Base-by-base conservation (phyloP, 2,113 vertebrate species). In the Nibea albiflora region DNA sequence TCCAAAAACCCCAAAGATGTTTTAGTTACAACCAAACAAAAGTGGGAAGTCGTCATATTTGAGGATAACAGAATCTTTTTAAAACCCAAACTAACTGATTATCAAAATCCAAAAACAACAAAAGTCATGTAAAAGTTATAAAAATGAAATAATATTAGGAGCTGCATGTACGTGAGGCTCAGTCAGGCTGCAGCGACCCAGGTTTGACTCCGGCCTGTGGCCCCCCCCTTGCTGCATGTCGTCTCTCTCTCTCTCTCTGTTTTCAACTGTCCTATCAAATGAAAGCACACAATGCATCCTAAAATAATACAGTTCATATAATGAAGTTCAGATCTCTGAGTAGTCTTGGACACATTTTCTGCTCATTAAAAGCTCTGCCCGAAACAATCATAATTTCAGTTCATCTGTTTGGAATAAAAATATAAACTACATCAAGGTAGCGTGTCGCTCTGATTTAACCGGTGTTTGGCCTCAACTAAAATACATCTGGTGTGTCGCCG, bases 401-500 rank as follows among this genome's bases (percentile, higher is more conserved):
- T 75, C 22, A 50, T 56, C 20, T 44, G 44, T 63, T 47, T 42
- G 50, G 28, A 60, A 47, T 60, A n/a, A 31, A 57, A 65, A 61
- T 47, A 5, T 58, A 54, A 56, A 61, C 19, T 4, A 17, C 42
- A 53, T 77, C 35, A 66, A 74, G 57, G 60, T 62, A 52, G 7
- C 60, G 56, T 57, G 31, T 24, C 42, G 20, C 24, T 63, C 24
- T 53, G 74, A 70, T 76, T 66, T 56, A 74, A 76, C 31, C 20
- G 14, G 46, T 15, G 31, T 72, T 52, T 81, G 78, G 73, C 71
- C 47, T 69, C 53, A 47, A 42, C 52, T 79, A 19, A 78, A 80
- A 31, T 50, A 56, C 70, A 77, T 81, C 82, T 78, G 77, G 49
- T 67, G 19, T 35, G 56, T 67, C 35, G n/a, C 35, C 80, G 50